Base-by-base conservation (phyloP, 1,140 invertebrate species). In the Mesaphorura yosii region DNA sequence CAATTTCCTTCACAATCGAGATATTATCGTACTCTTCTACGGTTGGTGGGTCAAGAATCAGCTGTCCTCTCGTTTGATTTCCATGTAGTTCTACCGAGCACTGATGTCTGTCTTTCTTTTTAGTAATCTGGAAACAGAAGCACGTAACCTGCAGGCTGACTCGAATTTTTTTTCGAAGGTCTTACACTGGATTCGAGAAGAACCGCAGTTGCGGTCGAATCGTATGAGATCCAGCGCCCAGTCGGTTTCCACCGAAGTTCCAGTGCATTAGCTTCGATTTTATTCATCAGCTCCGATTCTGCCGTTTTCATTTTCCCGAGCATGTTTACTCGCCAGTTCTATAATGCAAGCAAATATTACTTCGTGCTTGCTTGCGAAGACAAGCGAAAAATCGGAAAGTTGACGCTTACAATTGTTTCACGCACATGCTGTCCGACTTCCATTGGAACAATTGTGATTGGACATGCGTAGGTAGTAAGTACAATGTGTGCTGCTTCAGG, bases 311-410 rank as follows among this genome's bases (percentile, higher is more conserved):
- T 3, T 4, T 12, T 44, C 10, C 39, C 50, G 23, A 52, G 50
- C 14, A 23, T 27, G 19, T 52, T 44, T 4, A 44, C 10, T 6
- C 50, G 39, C 25, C 31, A 52, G 6, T 52, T 41, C 50, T 51
- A 20, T 15, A 51, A 51, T 10, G 12, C 23, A 10, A 47, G 19
- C 6, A 19, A 27, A 12, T 7, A 25, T 14, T 20, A 15, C 10
- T 27, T 22, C 15, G 12, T 14, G 7, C 5, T 5, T 5, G 26
- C 5, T 10, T 6, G 14, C 12, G 15, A 6, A 15, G 29, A 47
- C 19, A 10, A 7, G 15, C 19, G 12, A 25, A 22, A 10, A 47
- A 27, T n/a, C 7, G 7, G 12, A 25, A 26, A 25, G 10, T 20
- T 20, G 19, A 27, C 28, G 25, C 10, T 42, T 48, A 48, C 47